Evolutionary conservation across 2,797 vertebrate genomes (phyloP).

Genomic region (Gymnoscopelus braueri): DNA sequence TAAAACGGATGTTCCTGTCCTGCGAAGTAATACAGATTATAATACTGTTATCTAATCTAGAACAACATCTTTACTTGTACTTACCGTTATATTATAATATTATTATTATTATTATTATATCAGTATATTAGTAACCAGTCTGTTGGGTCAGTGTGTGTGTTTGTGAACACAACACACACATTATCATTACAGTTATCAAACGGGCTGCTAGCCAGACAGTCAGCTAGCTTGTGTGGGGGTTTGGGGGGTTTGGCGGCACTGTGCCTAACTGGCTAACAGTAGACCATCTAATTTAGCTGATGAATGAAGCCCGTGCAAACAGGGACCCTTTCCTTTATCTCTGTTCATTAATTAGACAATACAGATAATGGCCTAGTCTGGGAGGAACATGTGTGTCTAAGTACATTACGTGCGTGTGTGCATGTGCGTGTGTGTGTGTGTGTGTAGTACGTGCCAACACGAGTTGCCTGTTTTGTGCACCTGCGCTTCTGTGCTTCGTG

Average conservation of each 20-base stretch:
- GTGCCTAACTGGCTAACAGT: not conserved
- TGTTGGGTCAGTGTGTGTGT: constrained; percentile 5
- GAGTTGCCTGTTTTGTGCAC: no score
- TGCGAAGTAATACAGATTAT: no score
- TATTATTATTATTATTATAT: no score
- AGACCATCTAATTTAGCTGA: constrained; percentile 33
- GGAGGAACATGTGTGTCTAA: no score
- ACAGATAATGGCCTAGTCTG: no score
- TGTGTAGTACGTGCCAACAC: no score
- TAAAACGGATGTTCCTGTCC: no score
- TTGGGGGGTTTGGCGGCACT: not conserved
- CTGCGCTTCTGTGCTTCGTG: no score
- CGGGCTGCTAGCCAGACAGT: not conserved
- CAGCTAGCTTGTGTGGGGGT: not conserved
- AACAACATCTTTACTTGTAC: no score
- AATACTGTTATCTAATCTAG: no score
- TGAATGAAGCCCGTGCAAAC: constrained; percentile 40
- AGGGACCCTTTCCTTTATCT: constrained; percentile 41
- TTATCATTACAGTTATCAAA: not conserved
- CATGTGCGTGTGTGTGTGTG: not conserved
- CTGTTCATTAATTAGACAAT: constrained; percentile 13
- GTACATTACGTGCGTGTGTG: not conserved
- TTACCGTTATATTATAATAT: no score
- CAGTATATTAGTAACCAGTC: no score
- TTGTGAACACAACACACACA: constrained; percentile 8